A percentile compares a stretch with the other conserved stretches of the same genome.
phyloP scores from a whole-genome alignment of 2,113 vertebrate species.

The Hippocampus zosterae region DNA sequence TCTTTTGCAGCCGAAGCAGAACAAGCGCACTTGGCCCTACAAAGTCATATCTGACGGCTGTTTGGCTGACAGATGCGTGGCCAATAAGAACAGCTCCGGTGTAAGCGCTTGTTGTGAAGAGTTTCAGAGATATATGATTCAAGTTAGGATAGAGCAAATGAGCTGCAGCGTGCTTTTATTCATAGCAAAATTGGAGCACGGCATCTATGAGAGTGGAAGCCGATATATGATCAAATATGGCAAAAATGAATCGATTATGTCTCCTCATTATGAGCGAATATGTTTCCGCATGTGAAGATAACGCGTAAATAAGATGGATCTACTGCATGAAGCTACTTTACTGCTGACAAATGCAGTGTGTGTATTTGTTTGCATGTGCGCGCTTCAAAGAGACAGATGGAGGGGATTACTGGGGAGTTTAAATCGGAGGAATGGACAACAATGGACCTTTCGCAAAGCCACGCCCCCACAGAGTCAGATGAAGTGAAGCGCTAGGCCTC shows the following conservation, averaged over 20 bases:
- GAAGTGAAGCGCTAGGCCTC: too few relatives aligned
- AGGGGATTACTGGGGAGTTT: constrained; percentile 51
- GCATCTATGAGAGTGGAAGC: too few relatives aligned
- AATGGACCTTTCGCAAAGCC: neutral
- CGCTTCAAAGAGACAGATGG: constrained; percentile 45
- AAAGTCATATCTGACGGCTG: neutral
- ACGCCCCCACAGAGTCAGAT: neutral
- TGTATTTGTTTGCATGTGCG: constrained; percentile 14
- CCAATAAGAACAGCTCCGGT: constrained; percentile 34
- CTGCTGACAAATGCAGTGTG: constrained; percentile 46
- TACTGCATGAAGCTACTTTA: constrained; percentile 23
- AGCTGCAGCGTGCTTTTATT: too few relatives aligned
- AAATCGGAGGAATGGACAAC: constrained; percentile 4
- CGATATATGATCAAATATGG: too few relatives aligned
- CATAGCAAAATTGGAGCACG: too few relatives aligned
- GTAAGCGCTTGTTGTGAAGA: constrained; percentile 33
- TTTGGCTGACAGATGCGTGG: neutral
- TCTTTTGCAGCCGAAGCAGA: too few relatives aligned
- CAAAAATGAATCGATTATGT: too few relatives aligned
- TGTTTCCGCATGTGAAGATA: neutral
- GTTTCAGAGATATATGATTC: too few relatives aligned
- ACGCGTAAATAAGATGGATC: constrained; percentile 1
- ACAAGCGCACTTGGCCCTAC: too few relatives aligned
- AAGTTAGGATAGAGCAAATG: too few relatives aligned
- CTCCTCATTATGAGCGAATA: too few relatives aligned